Base-by-base conservation (phyloP, 2,113 vertebrate species). In the Gyps fulvus region DNA sequence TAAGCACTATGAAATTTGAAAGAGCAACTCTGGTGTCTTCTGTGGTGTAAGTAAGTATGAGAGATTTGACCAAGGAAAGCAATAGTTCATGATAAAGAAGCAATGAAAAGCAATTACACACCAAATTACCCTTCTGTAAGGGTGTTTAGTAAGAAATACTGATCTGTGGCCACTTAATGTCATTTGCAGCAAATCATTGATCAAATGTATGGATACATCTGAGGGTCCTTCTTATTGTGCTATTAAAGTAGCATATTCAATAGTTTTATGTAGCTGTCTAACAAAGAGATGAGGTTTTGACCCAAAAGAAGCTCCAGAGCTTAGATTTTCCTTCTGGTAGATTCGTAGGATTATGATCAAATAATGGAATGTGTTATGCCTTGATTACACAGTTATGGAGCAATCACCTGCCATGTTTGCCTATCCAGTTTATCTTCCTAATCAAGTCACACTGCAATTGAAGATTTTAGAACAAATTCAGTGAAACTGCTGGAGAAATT, bases 121-220 rank as follows among this genome's bases (percentile, higher is more conserved):
- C 78, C 49, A 86, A 94, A 81, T 87, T 87, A 66, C 54, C n/a
- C 72, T 79, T 80, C 76, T 50, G 34, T 73, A 57, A 45, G 22
- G 15, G 31, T 71, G 49, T 76, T 93, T 81, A 95, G 38, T 52
- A 76, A 87, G 78, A 94, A 90, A 90, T 70, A 77, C 80, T 70
- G 32, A 90, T 80, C 78, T 81, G 43, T 74, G 63, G 59, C 67
- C 55, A 84, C 67, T 89, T 94, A 83, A 92, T 67, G 62, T 65
- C 85, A 83, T 58, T 93, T 93, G 61, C 92, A 94, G 87, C 63
- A 96, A 95, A 91, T 61, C 45, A 59, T 19, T 61, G 78, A 90
- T 97, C 70, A 92, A 36, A 74, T 54, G 19, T 89, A 79, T 87
- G 88, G 92, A 87, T 81, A 36, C 13, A 79, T 71, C 36, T 10